Evolutionary conservation across 2,797 vertebrate genomes (phyloP), one percentile per base, ranked within the genome.

Genomic region (Sciaenops ocellatus): DNA sequence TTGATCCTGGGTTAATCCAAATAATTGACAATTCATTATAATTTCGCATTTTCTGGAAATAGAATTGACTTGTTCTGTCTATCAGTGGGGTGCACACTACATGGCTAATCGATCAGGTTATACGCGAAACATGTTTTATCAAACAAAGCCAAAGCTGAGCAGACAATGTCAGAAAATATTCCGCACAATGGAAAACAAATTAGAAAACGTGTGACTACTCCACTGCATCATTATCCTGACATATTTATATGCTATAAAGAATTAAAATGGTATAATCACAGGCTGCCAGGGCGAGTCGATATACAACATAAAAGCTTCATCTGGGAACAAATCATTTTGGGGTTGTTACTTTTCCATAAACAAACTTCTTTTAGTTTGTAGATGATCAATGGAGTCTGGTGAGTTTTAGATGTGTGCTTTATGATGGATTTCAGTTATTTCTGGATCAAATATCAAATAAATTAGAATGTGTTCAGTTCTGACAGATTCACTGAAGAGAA

Each of bases 1-100:
- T 88, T 91, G 92, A 92, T 92, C 89, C 80, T 46, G 79, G 90
- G 92, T 92, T 94, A 91, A 93, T 93, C 85, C 87, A 88, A 89
- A 92, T 91, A 89, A 92, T 92, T 89, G 87, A 73, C 85, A 87
- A 88, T 91, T 92, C 81, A 90, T 90, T 87, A 76, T 69, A 82
- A 92, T 86, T 88, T 75, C 79, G 83, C 62, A 87, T 90, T 91
- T 89, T 85, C 82, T 85, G 85, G 85, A 85, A 87, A 85, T 72
- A 84, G 86, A 85, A 87, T 81, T 67, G 72, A 78, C 82, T 88
- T 56, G 79, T 78, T 85, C 68, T 88, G 84, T 87, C 82, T 78
- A 42, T 88, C 84, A 85, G 70, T 6, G 38, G 80, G 64, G 69
- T 77, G 78, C 72, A 67, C 78, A 82, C 78, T 28, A 69, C 80